Evolutionary conservation across 2,113 vertebrate species (phyloP).

Genomic region (Enhydra lutris): DNA sequence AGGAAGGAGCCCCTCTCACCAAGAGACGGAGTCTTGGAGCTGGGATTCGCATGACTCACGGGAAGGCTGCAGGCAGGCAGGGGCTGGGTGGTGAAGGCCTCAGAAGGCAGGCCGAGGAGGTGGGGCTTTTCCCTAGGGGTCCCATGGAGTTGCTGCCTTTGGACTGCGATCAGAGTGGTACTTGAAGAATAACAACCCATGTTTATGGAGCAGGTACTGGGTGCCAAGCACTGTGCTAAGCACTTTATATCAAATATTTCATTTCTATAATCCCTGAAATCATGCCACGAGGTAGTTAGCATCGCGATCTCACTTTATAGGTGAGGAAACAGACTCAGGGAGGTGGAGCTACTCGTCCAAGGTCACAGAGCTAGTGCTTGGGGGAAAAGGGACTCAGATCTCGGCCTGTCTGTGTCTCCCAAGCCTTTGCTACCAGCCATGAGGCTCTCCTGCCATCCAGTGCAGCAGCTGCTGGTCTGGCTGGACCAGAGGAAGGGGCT

Average conservation of each 20-base stretch:
- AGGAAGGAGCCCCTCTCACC: not conserved
- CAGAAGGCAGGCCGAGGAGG: not conserved
- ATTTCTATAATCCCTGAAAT: not conserved
- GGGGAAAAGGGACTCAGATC: not conserved
- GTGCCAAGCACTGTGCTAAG: constrained; percentile 54
- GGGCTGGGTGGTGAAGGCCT: not conserved
- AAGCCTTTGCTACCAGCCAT: not conserved
- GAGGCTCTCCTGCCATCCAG: not conserved
- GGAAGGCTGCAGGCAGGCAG: not conserved
- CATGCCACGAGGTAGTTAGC: not conserved
- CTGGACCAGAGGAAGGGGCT: not conserved
- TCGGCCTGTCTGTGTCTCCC: not conserved
- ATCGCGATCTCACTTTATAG: not conserved
- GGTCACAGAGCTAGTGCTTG: not conserved
- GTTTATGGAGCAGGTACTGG: not conserved
- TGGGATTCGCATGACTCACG: not conserved
- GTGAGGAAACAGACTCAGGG: not conserved
- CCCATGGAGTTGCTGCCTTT: not conserved
- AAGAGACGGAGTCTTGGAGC: not conserved
- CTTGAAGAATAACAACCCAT: not conserved
- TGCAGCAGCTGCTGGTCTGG: not conserved
- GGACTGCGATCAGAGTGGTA: not conserved
- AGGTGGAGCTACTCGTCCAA: not conserved
- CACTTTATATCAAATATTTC: not conserved
- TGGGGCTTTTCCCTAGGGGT: not conserved